phyloP scores from a whole-genome alignment of 2,113 vertebrate species.

The Calyptommatus sinebrachiatus region DNA sequence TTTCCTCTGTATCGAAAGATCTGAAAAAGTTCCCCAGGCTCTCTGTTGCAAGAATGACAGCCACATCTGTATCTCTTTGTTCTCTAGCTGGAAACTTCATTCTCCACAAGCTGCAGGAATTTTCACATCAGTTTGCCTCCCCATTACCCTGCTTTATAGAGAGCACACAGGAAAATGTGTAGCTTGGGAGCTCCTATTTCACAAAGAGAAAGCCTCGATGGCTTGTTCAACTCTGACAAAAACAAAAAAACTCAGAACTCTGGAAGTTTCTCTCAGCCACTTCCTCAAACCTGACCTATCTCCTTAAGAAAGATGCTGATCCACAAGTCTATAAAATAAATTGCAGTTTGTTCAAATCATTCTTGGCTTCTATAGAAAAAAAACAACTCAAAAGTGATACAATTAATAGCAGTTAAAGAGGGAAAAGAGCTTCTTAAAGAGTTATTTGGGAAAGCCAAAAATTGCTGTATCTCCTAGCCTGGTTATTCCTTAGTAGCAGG shows the following conservation, averaged over 20 bases:
- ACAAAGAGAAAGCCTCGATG: neutral
- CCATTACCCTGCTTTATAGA: fast-evolving
- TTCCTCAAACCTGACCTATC: neutral
- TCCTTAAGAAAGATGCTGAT: neutral
- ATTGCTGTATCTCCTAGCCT: neutral
- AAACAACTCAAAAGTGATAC: neutral
- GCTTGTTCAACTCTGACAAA: neutral
- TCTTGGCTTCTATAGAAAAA: neutral
- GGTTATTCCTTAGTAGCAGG: neutral
- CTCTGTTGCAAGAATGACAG: conserved; percentile 12
- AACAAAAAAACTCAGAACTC: neutral
- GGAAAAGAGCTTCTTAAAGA: neutral
- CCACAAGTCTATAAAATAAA: neutral
- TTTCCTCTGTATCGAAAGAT: conserved; percentile 1
- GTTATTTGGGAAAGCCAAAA: neutral
- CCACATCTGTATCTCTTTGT: conserved; percentile 16
- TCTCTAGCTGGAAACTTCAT: neutral
- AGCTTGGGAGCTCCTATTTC: neutral
- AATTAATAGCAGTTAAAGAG: neutral
- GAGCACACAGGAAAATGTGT: neutral
- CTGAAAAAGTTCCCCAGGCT: neutral
- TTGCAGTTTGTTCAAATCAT: neutral
- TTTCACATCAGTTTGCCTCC: neutral
- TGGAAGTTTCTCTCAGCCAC: conserved; percentile 1
- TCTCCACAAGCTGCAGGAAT: conserved; percentile 4